Evolutionary conservation across 2,888 invertebrate genomes (phyloP), one percentile per base, ranked within the genome.

Genomic region (Euplagia quadripunctaria): DNA sequence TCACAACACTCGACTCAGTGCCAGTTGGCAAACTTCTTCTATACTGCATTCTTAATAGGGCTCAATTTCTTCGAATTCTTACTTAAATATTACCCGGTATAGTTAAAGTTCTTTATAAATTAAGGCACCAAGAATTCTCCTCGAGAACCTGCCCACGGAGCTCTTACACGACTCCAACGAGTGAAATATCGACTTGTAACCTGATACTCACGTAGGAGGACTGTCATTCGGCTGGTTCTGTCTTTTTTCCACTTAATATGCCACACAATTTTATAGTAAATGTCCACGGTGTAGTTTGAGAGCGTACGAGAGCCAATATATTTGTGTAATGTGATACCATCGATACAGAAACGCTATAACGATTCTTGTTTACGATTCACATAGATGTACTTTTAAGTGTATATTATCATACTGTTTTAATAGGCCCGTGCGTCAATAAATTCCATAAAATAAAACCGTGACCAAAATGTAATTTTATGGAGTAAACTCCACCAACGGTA

Each of bases 131-230:
- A 55, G 68, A 64, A 55, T 52, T 64, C 64, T 65, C 41, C 41
- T 65, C 42, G 64, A 65, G 69, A 68, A 64, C 46, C 73, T 46
- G 42, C 68, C 72, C 72, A 72, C 72, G 64, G 64, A 46, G 58
- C 65, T 55, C 68, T 49, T 58, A 79, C 82, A 81, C 85, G 87
- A 83, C 81, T 71, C 71, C 74, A 78, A 74, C 80, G 73, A 71
- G 80, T 87, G 84, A 87, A 84, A 87, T 88, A 86, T 86, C 80
- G 84, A 82, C 86, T 83, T 82, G 89, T 87, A 89, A 89, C 86
- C 75, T 72, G 88, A 89, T 84, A 87, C 68, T 64, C 77, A 82
- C 81, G 80, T 77, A 82, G 84, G 84, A 82, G 81, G 85, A 85
- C 81, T 80, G 68, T 79, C 78, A 79, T 76, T 77, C 72, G 73